Conservation (phyloP, 2,888 invertebrate species). For the Nudaria mundana region DNA sequence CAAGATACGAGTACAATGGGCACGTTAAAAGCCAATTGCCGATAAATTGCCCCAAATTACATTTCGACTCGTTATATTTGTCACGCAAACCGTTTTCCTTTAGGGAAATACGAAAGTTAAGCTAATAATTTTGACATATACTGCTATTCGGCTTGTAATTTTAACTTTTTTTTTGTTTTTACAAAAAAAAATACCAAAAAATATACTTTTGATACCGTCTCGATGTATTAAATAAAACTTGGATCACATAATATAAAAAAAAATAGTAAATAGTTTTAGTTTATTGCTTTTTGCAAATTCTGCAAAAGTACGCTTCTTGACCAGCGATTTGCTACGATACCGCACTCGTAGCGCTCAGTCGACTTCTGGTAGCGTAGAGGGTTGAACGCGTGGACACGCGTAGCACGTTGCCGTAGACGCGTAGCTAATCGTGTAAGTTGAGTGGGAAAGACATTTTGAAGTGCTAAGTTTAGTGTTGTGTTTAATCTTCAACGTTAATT, state of each 20-base stretch:
- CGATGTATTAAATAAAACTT: constrained; percentile 26
- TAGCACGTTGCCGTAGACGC: constrained; percentile 21
- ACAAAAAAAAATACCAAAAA: too few relatives aligned
- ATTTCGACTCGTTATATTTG: constrained; percentile 1
- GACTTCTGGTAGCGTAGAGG: constrained; percentile 36
- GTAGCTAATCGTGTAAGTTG: constrained; percentile 19
- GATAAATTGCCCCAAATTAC: constrained; percentile 1
- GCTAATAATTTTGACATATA: constrained; percentile 3
- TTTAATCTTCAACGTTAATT: constrained; percentile 14
- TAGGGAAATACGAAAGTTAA: neutral
- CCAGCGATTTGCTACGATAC: constrained; percentile 12
- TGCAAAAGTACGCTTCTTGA: constrained; percentile 13
- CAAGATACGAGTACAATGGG: neutral
- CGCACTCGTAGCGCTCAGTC: constrained; percentile 38
- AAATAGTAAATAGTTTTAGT: constrained; percentile 25
- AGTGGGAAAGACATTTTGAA: constrained; percentile 19
- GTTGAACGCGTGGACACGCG: constrained; percentile 33
- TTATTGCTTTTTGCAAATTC: too few relatives aligned
- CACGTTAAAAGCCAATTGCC: constrained; percentile 1
- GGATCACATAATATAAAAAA: constrained; percentile 17
- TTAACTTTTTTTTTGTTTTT: too few relatives aligned
- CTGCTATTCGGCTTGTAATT: too few relatives aligned
- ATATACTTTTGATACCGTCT: too few relatives aligned
- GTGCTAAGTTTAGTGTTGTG: constrained; percentile 30
- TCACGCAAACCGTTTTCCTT: constrained; percentile 4